Base-by-base conservation (phyloP, 2,888 invertebrate species). In the Hirtodrosophila histrioides region DNA sequence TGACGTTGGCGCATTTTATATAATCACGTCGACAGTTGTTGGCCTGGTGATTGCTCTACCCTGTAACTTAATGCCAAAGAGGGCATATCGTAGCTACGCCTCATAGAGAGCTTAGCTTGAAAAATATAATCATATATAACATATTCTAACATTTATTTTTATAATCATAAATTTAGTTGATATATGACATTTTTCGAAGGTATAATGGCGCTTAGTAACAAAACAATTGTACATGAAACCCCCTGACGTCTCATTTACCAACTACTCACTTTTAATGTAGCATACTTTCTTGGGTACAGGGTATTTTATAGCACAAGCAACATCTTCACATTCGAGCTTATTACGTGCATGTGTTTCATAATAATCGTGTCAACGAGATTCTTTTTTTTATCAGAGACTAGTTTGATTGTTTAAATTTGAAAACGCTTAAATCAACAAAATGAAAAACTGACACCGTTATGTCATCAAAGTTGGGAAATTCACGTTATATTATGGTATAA, bases 1-100 rank as follows among this genome's bases (percentile, higher is more conserved):
- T 40, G 49, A 54, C 51, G 49, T 48, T 46, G 10, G 41, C 45
- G 55, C 31, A 39, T 53, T 75, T 67, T 71, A 76, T 54, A 48
- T 53, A 69, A 69, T 67, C 46, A 53, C 31, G 17, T 40, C 12
- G 49, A 31, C 53, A 45, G 35, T 64, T 49, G 69, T 36, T 60
- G 60, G 6, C 36, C 27, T 12, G 27, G 27, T 11, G n/a, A 54
- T 49, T 49, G 41, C 3, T 1, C 44, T 46, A 55, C 69, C 55
- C 55, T 51, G 39, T 41, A 29, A 17, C 3, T 1, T 2, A 4
- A 1, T 3, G 9, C 2, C 8, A 45, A 2, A 4, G 3, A 0
- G 44, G 51, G 39, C 46, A 40, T 50, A 29, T 7, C 10, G 31
- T 31, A 31, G 31, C 9, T 8, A 31, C 7, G 4, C 7, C 6